Conservation (phyloP, 2,113 vertebrate genomes). For the Dolichotis patagonum region DNA sequence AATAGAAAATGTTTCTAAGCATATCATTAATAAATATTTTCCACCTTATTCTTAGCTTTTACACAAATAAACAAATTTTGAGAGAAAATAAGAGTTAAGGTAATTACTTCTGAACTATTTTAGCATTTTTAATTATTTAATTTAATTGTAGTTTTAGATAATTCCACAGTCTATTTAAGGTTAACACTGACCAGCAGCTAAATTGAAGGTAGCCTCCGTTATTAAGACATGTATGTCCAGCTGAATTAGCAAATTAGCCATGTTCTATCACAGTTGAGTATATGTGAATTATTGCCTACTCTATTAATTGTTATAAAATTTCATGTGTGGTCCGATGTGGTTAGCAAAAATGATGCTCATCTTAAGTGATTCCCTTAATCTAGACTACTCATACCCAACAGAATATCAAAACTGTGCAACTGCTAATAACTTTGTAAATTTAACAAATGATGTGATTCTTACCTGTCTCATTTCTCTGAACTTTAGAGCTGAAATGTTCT, state of each 20-base stretch:
- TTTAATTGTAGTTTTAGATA: slow-evolving; percentile 35
- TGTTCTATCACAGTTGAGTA: slow-evolving; percentile 26
- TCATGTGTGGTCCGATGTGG: not conserved
- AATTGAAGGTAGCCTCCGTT: slow-evolving; percentile 9
- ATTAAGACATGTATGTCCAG: not conserved
- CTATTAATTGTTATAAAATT: not conserved
- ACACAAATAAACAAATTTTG: slow-evolving; percentile 25
- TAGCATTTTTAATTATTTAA: slow-evolving; percentile 16
- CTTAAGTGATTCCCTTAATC: not conserved
- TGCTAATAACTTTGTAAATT: not conserved
- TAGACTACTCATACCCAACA: not conserved
- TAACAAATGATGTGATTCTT: not conserved
- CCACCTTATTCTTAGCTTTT: not conserved
- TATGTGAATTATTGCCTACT: not conserved
- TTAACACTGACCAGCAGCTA: not conserved
- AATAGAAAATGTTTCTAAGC: slow-evolving; percentile 7
- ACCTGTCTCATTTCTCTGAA: not conserved
- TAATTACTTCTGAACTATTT: slow-evolving; percentile 53
- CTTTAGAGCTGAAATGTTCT: not conserved
- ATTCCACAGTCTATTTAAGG: not conserved
- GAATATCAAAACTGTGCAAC: not conserved
- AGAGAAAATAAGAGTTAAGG: slow-evolving; percentile 25
- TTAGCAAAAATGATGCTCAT: slow-evolving; percentile 34
- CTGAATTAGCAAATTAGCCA: slow-evolving; percentile 46
- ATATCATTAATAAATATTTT: slow-evolving; percentile 35